phyloP scores from a whole-genome alignment of 2,797 vertebrate species.

The Acanthurus tractus region DNA sequence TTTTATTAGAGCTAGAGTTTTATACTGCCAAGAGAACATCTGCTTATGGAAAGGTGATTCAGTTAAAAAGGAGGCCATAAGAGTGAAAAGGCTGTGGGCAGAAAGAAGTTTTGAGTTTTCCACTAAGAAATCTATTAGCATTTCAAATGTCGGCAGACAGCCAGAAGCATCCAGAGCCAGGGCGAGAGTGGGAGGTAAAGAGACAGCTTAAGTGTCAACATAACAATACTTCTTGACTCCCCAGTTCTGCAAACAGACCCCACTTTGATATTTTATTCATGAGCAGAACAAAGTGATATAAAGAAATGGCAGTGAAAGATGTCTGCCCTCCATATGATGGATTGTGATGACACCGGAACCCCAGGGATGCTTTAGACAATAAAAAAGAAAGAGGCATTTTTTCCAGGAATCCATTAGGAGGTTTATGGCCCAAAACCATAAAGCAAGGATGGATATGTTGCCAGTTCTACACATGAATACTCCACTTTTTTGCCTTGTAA shows the following conservation, averaged over 20 bases:
- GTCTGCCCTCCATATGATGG: constrained; percentile 44
- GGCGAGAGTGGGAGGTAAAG: constrained; percentile 65
- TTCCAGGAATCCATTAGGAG: background rate
- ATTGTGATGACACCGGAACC: constrained; percentile 26
- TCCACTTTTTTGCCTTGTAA: background rate
- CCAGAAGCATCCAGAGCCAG: constrained; percentile 61
- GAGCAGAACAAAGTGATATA: constrained; percentile 57
- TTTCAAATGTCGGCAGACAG: constrained; percentile 74
- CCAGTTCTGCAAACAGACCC: constrained; percentile 46
- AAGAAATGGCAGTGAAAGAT: constrained; percentile 49
- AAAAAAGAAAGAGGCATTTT: constrained; percentile 12
- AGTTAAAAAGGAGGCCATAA: background rate
- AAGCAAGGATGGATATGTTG: background rate
- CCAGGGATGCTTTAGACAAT: constrained; percentile 13
- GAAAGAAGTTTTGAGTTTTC: constrained; percentile 46
- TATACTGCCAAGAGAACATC: constrained; percentile 28
- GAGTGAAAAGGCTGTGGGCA: constrained; percentile 27
- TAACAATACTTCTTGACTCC: constrained; percentile 59
- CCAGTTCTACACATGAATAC: background rate
- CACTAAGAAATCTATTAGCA: constrained; percentile 70
- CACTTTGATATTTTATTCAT: constrained; percentile 77
- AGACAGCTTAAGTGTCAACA: constrained; percentile 56
- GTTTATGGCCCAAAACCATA: constrained; percentile 2
- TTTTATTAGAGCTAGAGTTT: background rate
- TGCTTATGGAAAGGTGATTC: constrained; percentile 34